Evolutionary conservation across 2,113 vertebrate species (phyloP).

Genomic region (Psophia crepitans): DNA sequence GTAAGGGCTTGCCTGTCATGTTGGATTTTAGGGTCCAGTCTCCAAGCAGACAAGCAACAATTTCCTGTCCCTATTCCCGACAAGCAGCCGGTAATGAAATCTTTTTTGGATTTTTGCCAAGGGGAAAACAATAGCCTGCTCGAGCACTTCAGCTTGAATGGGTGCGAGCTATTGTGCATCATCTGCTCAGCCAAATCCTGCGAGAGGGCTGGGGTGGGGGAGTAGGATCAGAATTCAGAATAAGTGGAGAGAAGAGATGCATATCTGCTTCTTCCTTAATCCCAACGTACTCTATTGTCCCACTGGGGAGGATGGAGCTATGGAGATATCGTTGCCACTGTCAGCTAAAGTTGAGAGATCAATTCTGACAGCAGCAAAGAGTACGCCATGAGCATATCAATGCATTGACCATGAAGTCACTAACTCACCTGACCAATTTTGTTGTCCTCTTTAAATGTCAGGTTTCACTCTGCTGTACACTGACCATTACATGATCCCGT

Average conservation of each 20-base stretch:
- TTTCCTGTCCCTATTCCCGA: not conserved
- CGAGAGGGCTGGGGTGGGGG: not conserved
- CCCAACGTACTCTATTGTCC: not conserved
- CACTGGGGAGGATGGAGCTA: not conserved
- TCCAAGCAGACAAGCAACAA: not conserved
- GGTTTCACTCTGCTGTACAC: not conserved
- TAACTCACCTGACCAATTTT: not conserved
- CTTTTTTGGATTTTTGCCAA: constrained; percentile 20
- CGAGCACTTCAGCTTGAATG: not conserved
- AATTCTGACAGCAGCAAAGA: not conserved
- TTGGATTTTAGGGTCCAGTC: not conserved
- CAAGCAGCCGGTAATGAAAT: constrained; percentile 6
- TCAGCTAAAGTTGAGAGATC: not conserved
- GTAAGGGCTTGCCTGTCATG: not conserved
- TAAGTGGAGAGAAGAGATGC: not conserved
- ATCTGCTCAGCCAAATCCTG: not conserved
- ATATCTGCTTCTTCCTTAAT: not conserved
- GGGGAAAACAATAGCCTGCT: not conserved
- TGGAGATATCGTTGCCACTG: not conserved
- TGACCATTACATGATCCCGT: not conserved
- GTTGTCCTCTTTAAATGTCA: not conserved
- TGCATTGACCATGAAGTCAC: not conserved
- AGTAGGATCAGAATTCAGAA: not conserved
- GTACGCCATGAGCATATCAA: not conserved
- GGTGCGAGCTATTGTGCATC: not conserved